phyloP scores from a whole-genome alignment of 2,888 invertebrate genomes.

The Beris morrisii region DNA sequence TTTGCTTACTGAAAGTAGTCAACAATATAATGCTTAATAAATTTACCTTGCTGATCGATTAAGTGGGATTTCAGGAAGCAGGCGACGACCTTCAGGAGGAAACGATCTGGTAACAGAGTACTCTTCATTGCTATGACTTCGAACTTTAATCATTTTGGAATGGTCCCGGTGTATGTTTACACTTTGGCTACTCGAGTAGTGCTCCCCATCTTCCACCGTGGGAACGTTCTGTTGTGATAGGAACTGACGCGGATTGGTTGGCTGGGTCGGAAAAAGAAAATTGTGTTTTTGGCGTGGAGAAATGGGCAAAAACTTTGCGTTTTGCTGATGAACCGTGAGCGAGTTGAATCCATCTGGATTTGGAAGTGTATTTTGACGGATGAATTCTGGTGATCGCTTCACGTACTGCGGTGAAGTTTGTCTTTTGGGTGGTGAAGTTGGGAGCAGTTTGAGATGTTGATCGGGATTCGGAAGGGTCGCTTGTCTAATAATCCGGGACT shows the following conservation, averaged over 20 bases:
- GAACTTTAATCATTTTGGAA: slow-evolving; percentile 55
- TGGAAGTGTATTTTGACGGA: slow-evolving; percentile 53
- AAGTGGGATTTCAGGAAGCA: slow-evolving; percentile 52
- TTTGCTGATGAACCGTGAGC: slow-evolving; percentile 48
- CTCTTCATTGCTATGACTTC: slow-evolving; percentile 56
- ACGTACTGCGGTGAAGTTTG: slow-evolving; percentile 51
- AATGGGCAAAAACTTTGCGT: slow-evolving; percentile 52
- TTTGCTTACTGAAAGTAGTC: too few relatives aligned
- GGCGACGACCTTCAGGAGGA: slow-evolving; percentile 47
- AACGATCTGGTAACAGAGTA: slow-evolving; percentile 50
- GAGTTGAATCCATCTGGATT: slow-evolving; percentile 54
- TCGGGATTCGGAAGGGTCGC: slow-evolving; percentile 55
- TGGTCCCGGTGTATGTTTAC: slow-evolving; percentile 53
- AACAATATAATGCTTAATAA: slow-evolving; percentile 23
- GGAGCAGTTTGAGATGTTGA: slow-evolving; percentile 53
- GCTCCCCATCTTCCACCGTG: slow-evolving; percentile 49
- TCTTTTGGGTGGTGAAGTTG: slow-evolving; percentile 55
- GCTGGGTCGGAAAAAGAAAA: slow-evolving; percentile 51
- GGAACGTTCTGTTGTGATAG: slow-evolving; percentile 55
- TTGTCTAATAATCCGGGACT: slow-evolving; percentile 50
- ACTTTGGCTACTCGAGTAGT: slow-evolving; percentile 53
- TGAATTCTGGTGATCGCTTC: slow-evolving; percentile 54
- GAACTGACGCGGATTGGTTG: slow-evolving; percentile 51
- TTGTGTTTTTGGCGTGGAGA: slow-evolving; percentile 54
- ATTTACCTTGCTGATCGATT: slow-evolving; percentile 45